A percentile compares a stretch with the other conserved stretches of the same genome.
Evolutionary conservation across 2,113 vertebrate genomes (phyloP).

Genomic region (Alligator sinensis): DNA sequence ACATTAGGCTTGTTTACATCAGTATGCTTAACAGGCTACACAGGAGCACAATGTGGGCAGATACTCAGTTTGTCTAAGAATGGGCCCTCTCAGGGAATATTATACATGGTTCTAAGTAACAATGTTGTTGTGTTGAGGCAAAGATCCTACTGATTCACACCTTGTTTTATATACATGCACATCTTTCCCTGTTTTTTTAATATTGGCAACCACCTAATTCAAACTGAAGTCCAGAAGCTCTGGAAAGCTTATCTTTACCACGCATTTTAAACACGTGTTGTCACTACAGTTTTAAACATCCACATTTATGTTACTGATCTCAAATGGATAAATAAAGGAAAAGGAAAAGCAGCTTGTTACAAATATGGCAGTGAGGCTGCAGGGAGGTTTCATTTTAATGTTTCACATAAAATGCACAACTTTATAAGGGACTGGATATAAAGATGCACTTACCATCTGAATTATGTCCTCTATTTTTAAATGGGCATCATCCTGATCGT

Average conservation of each 20-base stretch:
- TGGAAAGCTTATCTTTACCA: not conserved
- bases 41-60: not conserved
- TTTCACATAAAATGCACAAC: not conserved
- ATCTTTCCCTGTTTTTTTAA: accelerated
- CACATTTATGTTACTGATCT: not conserved
- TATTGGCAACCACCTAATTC: not conserved
- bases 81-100: not conserved
- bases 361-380: not conserved
- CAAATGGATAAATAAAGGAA: not conserved
- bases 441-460: slow-evolving; percentile 87
- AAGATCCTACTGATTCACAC: not conserved
- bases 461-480: slow-evolving; percentile 94
- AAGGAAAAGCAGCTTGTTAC: not conserved
- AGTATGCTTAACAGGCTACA: not conserved
- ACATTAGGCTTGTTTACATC: not conserved
- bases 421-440: not conserved
- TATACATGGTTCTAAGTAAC: not conserved
- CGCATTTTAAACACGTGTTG: not conserved
- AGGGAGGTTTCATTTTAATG: not conserved
- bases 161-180: accelerated
- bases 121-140: not conserved
- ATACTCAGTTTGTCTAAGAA: not conserved
- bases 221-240: not conserved
- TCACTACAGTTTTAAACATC: not conserved
- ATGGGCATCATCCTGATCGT: slow-evolving; percentile 94